Evolutionary conservation across 2,888 invertebrate species (phyloP), one percentile per base, ranked within the genome.

Genomic region (Lithophane socia): DNA sequence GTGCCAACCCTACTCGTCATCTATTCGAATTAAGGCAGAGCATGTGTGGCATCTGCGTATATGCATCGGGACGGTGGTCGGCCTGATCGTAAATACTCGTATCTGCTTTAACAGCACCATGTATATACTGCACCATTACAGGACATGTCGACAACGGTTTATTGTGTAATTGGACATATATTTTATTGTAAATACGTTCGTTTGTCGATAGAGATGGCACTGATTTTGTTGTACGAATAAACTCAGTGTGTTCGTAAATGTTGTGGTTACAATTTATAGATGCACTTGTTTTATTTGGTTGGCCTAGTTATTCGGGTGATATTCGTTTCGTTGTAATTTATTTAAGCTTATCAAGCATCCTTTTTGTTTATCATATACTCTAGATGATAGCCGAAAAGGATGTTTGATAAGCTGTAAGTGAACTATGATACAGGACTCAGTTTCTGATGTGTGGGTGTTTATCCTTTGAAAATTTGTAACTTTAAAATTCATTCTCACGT

Each of bases 21-120:
- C 95, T 95, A 96, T 96, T 95, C 94, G 94, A 95, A 96, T 96
- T 96, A 96, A 95, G 94, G 94, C 94, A 93, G 92, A 94, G 93
- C 95, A 96, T 96, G 95, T 95, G 95, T 95, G 96, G 95, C 95
- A 95, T 96, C 95, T 95, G 95, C 94, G 94, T 94, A 94, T 94
- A 93, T 95, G 93, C 94, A 93, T 88, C 90, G 87, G 85, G 88
- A 85, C 92, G 89, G 91, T 91, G 89, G 91, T 91, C 87, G 90
- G 90, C 89, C 86, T 79, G 88, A 89, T 94, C 96, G 94, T 96
- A 96, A 96, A 96, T 96, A 95, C 93, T 95, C 90, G 91, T 95
- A 95, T 96, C 94, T 93, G 93, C 92, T 92, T 92, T 93, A 94
- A 94, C 94, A 94, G 92, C 89, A 92, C 92, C 94, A 93, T 93